Evolutionary conservation across 2,113 vertebrate genomes (phyloP), one percentile per base, ranked within the genome.

Genomic region (Ia io): DNA sequence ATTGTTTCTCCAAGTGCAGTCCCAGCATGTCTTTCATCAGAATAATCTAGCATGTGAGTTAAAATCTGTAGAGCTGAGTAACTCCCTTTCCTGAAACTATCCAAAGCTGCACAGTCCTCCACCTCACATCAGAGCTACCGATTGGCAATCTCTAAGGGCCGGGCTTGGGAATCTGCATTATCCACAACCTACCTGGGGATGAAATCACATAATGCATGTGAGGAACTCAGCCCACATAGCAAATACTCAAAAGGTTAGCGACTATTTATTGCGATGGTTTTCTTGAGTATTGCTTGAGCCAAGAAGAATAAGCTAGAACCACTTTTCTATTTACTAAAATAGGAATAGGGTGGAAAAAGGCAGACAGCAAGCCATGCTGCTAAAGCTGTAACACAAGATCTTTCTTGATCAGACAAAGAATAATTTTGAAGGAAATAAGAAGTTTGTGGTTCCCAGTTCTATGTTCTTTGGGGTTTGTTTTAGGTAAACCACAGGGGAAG

Each of bases 401-500:
- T 89, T 78, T 85, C 63, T 42, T 56, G 28, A 93, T 76, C 79
- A 79, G 79, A 74, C 3, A 67, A 76, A 90, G 35, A 83, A 47
- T 56, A 93, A 84, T 82, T 91, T 90, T 77, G 61, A 37, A 96
- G 47, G 88, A 97, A 96, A 85, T 90, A 93, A 95, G 51, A 94
- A 56, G 71, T 76, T 61, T 35, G 42, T 77, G 92, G n/a, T 42
- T 92, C 95, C 76, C 70, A 88, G 84, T 88, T 82, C 40, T 56
- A 77, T 77, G 90, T 65, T 93, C 44, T 94, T 32, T 79, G 23
- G 37, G 78, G 40, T 90, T 94, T 91, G 77, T 74, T 84, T 90
- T 85, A 80, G 80, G 88, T 79, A 77, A 93, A 95, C 70, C 90
- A 87, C 86, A 53, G 70, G 84, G 90, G 84, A 95, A 95, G 95